Conservation (phyloP, 2,113 vertebrate genomes). For the Cavia aperea region DNA sequence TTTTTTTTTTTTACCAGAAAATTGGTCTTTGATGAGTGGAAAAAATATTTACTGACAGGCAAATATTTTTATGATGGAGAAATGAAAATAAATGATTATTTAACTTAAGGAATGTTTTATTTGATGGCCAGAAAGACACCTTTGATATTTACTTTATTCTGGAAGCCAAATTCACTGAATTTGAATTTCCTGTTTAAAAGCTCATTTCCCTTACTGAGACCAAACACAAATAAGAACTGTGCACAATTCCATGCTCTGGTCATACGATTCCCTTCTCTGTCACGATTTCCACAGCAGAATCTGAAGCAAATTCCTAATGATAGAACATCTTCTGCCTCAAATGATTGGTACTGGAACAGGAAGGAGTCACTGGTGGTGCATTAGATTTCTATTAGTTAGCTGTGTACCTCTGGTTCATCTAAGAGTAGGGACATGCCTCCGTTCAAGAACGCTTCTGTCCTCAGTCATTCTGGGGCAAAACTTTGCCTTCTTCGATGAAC, state of each 20-base stretch:
- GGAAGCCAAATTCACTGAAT: constrained; percentile 35
- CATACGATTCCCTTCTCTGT: background rate
- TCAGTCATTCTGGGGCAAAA: background rate
- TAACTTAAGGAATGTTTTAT: constrained; percentile 35
- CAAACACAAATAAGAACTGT: background rate
- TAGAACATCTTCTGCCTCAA: background rate
- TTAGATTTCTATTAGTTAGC: background rate
- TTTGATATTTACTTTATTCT: constrained; percentile 53
- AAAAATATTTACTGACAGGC: constrained; percentile 43
- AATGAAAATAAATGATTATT: constrained; percentile 49
- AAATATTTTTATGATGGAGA: constrained; percentile 50
- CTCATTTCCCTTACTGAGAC: background rate
- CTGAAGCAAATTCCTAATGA: background rate
- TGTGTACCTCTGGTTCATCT: background rate
- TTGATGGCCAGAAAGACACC: constrained; percentile 28
- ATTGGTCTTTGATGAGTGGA: constrained; percentile 9
- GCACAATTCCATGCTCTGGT: background rate
- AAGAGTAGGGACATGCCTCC: background rate
- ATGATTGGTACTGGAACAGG: background rate
- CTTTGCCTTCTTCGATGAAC: background rate
- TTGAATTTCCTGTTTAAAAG: constrained; percentile 18
- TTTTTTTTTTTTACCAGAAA: background rate
- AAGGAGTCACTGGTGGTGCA: background rate
- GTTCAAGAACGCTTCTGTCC: background rate
- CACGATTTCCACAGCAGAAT: background rate